Evolutionary conservation across 2,797 vertebrate genomes (phyloP), one percentile per base, ranked within the genome.

Genomic region (Bucorvus abyssinicus): DNA sequence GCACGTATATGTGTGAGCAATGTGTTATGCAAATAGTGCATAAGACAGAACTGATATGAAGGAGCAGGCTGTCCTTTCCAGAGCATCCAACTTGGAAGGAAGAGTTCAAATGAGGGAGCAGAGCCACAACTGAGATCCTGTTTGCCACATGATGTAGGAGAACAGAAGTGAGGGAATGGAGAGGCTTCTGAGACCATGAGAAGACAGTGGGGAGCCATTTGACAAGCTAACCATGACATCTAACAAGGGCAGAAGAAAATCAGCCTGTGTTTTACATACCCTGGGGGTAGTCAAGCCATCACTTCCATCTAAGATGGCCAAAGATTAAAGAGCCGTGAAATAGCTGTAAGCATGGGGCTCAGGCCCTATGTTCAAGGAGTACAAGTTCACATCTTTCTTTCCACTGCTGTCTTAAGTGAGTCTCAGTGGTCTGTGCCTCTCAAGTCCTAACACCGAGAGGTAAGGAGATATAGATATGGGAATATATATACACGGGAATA

Each of bases 261-360:
- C 84, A 84, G 20, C 9, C 42, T 78, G 29, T 1, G 6, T 11
- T 53, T 42, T 89, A 76, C 50, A 18, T 68, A 78, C 32, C 87
- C 92, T 73, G 61, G n/a, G 53, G 53, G n/a, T 61, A 82, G 52
- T 27, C 56, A 73, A 76, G 38, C 27, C 53, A 59, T 69, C 45
- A 42, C 53, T 89, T 36, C 34, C 12, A 67, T 49, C 18, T 59
- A 84, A 40, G 38, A 79, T 59, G 57, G 45, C 21, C 56, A 90
- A 70, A 90, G 76, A 76, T 85, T 53, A 89, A 45, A 90, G 69
- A 83, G 76, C 79, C 77, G 67, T 79, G 52, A 83, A 94, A 86
- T 14, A 82, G 14, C 61, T 73, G 55, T 21, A 59, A 78, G 29
- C 42, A 27, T 57, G 36, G 20, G 24, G 52, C 50, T 57, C 30